Percentiles rank a stretch among this genome's conserved stretches.
Evolutionary conservation across 2,113 vertebrate genomes (phyloP).

Genomic region (Campylomormyrus numenius): DNA sequence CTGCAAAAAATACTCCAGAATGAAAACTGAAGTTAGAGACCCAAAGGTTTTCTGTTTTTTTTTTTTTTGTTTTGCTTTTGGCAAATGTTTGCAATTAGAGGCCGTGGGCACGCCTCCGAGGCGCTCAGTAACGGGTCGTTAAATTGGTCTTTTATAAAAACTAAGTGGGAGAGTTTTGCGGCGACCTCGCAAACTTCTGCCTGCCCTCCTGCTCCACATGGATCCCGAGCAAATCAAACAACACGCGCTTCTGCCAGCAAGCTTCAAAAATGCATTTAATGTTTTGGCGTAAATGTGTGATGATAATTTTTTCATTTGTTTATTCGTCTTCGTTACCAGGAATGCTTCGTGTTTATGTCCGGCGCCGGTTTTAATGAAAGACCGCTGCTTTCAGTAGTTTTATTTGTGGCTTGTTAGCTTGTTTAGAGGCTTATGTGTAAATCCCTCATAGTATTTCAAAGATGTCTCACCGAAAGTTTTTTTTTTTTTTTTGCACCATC

Average conservation of each 20-base stretch:
- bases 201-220: slow-evolving; percentile 40
- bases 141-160: slow-evolving; percentile 14
- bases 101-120: background rate
- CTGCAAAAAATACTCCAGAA: background rate
- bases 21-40: background rate
- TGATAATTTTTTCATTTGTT: slow-evolving; percentile 54
- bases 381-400: slow-evolving; percentile 22
- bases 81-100: slow-evolving; percentile 20
- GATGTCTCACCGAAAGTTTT: background rate
- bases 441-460: slow-evolving; percentile 11
- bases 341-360: slow-evolving; percentile 33
- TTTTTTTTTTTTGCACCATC: background rate
- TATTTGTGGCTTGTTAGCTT: slow-evolving; percentile 20
- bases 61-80: background rate
- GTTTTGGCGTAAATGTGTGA: slow-evolving; percentile 32
- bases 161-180: slow-evolving; percentile 16
- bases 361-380: slow-evolving; percentile 52
- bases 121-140: slow-evolving; percentile 11
- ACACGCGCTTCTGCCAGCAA: slow-evolving; percentile 35
- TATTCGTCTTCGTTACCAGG: slow-evolving; percentile 39
- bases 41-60: background rate
- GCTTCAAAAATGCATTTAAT: slow-evolving; percentile 32
- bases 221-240: slow-evolving; percentile 50
- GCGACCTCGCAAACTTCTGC: slow-evolving; percentile 21
- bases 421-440: background rate